Conservation (phyloP, 2,113 vertebrate genomes). For the Nothoprocta pentlandii region DNA sequence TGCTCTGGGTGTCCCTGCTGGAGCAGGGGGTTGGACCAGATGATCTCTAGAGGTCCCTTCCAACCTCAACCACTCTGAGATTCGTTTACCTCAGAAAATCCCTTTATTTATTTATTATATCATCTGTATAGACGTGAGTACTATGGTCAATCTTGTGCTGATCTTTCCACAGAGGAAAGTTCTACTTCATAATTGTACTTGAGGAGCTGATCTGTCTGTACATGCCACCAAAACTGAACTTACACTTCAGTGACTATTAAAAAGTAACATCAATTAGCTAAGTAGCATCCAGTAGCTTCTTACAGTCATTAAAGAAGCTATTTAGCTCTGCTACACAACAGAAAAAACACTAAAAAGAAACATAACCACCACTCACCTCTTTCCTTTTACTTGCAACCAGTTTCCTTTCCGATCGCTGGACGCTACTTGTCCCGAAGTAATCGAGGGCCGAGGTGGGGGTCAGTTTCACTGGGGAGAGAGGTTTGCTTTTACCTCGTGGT, state of each 20-base stretch:
- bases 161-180: fast-evolving
- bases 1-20: too few species aligned
- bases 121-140: neutral
- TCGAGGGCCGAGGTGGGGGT: conserved; percentile 88
- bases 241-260: fast-evolving
- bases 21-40: too few species aligned
- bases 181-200: neutral
- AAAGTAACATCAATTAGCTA: neutral
- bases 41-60: too few species aligned
- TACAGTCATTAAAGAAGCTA: neutral
- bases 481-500: conserved; percentile 75
- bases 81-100: neutral
- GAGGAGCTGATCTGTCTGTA: neutral
- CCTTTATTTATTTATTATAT: neutral
- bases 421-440: conserved; percentile 85
- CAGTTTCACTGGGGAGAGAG: conserved; percentile 79
- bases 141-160: neutral
- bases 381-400: conserved; percentile 92
- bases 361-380: conserved; percentile 81
- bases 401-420: conserved; percentile 92
- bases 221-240: fast-evolving
- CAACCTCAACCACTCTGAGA: too few species aligned
- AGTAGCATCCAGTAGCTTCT: neutral
- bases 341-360: neutral
- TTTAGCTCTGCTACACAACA: neutral